Base-by-base conservation (phyloP, 2,113 vertebrate species). In the Fregetta grallaria region DNA sequence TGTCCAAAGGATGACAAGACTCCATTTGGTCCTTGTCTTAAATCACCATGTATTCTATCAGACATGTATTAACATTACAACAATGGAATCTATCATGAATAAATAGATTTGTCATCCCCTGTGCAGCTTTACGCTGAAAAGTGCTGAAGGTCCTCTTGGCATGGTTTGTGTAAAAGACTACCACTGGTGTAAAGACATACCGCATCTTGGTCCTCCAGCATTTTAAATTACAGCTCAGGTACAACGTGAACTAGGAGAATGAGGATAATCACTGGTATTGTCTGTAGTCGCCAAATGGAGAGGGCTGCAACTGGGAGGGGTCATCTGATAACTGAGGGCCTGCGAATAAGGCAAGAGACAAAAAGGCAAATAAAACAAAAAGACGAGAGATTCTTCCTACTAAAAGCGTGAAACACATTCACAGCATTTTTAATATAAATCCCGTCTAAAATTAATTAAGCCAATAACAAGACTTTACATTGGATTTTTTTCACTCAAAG, bases 271-370 rank as follows among this genome's bases (percentile, higher is more conserved):
- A 99, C 89, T 99, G 99, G 93, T 98, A 99, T 61, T 99, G 99
- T 45, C 98, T 97, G 93, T 99, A 99, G 96, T 99, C 99, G 7
- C 99, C 98, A 44, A 99, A 99, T 1, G 99, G 97, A 30, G 99
- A 94, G 29, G 98, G 63, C 29, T 98, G 97, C 95, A 99, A 90
- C 77, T 99, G 98, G 56, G 98, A 97, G 12, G 99, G 97, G 79
- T 99, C 99, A 17, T 99, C 99, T 20, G 98, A 95, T 92, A 99
- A 98, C 95, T 99, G 99, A 68, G 99, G 99, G 21, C 98, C 99
- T 99, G 96, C 6, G 25, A 30, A 38, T 19, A 67, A 55, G 45
- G 91, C 11, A 11, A 66, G 27, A 25, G 34, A 7, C 26, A 61
- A 32, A 40, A 61, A 71, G 40, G 65, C 6, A 26, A 49, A 14